Base-by-base conservation (phyloP, 2,113 vertebrate species). In the Choloepus hoffmanni region DNA sequence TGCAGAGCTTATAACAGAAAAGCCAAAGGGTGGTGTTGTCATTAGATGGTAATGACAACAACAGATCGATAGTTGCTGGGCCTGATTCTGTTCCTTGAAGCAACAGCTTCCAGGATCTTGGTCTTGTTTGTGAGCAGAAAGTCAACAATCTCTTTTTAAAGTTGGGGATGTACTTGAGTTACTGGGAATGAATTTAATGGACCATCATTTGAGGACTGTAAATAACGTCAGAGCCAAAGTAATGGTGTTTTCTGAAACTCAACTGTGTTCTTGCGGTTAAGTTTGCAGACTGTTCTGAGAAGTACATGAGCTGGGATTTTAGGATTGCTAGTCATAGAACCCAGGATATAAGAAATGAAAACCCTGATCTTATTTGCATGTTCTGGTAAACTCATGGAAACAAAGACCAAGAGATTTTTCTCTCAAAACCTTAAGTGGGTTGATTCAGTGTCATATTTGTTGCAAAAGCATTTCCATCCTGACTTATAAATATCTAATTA, bases 1-100 rank as follows among this genome's bases (percentile, higher is more conserved):
- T 96, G 28, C 50, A 92, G 67, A 72, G 24, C 60, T 96, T 84
- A 86, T 76, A 62, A 77, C 13, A 68, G 78, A 70, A 93, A 93
- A 92, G 10, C 11, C 68, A 73, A 84, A 21, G 16, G 18, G 73
- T 74, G 23, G 45, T 55, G 36, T 14, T 65, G 50, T 89, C 3
- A 8, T 77, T 90, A 65, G 45, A 82, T 45, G n/a, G 74, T 40
- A 43, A 81, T 28, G 43, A n/a, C 36, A 48, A 82, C 43, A 7
- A 13, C 24, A 50, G 74, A 68, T 30, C 26, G 18, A 40, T 23
- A 3, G 15, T 78, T 53, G 5, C 1, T 26, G 16, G 45, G 11
- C 82, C 85, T 50, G 26, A 48, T 90, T 92, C 76, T 96, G 43
- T 87, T 89, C 43, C 63, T 73, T 78, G n/a, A 77, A 93, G 76